Evolutionary conservation across 2,797 vertebrate species (phyloP).

Genomic region (Sebastes umbrosus): DNA sequence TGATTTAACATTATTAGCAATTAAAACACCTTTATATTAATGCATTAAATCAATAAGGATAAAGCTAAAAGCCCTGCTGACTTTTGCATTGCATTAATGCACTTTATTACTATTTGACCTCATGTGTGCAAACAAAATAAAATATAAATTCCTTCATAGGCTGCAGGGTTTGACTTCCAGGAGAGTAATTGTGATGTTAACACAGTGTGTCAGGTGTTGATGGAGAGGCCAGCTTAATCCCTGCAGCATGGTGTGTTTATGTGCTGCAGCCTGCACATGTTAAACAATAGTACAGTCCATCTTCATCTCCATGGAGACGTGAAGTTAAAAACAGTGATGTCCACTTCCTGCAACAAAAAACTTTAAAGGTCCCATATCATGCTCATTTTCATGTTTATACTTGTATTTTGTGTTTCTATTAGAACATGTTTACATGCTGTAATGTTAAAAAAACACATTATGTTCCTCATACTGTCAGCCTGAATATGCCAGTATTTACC

Average conservation of each 20-base stretch:
- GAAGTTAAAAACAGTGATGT: background rate
- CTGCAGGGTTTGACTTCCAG: background rate
- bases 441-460: too few relatives aligned
- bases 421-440: too few relatives aligned
- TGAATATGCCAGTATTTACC: rapidly evolving
- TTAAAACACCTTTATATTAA: background rate
- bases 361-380: too few relatives aligned
- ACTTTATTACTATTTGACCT: background rate
- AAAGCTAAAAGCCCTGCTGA: background rate
- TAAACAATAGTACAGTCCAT: background rate
- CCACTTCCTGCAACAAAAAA: constrained; percentile 9
- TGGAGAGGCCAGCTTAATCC: constrained; percentile 1
- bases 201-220: background rate
- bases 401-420: too few relatives aligned
- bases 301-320: constrained; percentile 52
- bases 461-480: too few relatives aligned
- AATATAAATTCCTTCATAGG: background rate
- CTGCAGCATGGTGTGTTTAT: constrained; percentile 35
- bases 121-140: background rate
- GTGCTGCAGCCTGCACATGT: constrained; percentile 17
- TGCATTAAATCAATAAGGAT: background rate
- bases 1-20: background rate
- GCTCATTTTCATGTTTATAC: too few relatives aligned
- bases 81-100: background rate
- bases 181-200: background rate